phyloP scores from a whole-genome alignment of 2,113 vertebrate species.

The Phalacrocorax brasilianus region DNA sequence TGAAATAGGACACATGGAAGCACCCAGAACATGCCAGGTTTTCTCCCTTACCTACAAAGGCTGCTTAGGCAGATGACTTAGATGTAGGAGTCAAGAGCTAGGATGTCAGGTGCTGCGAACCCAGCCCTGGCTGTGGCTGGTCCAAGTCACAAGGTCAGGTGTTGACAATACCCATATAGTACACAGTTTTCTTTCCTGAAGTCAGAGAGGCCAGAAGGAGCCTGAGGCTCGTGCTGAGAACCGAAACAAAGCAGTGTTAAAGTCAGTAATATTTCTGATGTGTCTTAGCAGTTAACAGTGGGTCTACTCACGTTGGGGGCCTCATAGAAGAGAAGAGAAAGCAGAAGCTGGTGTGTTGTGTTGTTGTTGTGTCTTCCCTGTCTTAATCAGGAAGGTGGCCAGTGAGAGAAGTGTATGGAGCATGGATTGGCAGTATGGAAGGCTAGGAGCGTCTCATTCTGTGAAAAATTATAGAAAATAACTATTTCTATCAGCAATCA shows the following conservation, averaged over 20 bases:
- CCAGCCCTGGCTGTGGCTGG: neutral
- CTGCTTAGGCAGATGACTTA: neutral
- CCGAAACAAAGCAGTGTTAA: neutral
- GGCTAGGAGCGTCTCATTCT: neutral
- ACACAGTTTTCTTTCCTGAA: neutral
- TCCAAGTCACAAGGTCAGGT: rapidly evolving
- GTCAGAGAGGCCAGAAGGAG: neutral
- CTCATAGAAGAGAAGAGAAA: neutral
- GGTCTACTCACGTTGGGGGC: neutral
- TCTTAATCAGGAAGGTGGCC: neutral
- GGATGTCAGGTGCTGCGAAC: neutral
- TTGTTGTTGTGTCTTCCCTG: rapidly evolving
- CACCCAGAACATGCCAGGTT: neutral
- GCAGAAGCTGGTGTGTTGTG: neutral
- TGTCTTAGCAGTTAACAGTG: neutral
- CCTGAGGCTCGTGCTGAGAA: neutral
- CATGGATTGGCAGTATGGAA: neutral
- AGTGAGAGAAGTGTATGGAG: neutral
- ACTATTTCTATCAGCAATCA: neutral
- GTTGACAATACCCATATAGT: rapidly evolving
- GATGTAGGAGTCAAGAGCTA: neutral
- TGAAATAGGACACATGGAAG: neutral
- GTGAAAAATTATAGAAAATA: neutral
- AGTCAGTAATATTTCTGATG: neutral
- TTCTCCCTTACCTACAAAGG: neutral